phyloP scores from a whole-genome alignment of 2,113 vertebrate species.

The Tor tambroides region DNA sequence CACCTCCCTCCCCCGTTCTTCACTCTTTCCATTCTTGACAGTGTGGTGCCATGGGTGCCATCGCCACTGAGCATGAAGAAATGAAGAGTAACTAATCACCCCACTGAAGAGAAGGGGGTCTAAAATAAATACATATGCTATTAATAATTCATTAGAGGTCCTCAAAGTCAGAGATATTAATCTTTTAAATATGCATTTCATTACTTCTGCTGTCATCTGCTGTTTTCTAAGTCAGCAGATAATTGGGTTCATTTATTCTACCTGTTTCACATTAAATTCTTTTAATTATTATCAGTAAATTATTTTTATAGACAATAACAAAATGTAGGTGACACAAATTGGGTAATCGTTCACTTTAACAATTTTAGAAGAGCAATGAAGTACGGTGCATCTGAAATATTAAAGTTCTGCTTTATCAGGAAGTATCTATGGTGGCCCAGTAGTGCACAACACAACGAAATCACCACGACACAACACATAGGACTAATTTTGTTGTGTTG shows the following conservation, averaged over 20 bases:
- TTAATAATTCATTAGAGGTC: constrained; percentile 65
- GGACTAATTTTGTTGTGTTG: no score
- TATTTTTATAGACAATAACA: not conserved
- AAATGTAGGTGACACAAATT: not conserved
- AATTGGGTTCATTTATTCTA: constrained; percentile 39
- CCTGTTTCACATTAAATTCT: not conserved
- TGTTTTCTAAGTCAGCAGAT: constrained; percentile 35
- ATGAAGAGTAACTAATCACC: constrained; percentile 7
- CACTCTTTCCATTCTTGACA: not conserved
- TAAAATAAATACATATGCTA: constrained; percentile 65
- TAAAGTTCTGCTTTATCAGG: not conserved
- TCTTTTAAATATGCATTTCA: constrained; percentile 63
- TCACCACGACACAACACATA: no score
- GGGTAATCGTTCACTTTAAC: not conserved
- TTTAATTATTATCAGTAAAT: not conserved
- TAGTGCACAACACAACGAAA: no score
- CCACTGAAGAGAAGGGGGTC: constrained; percentile 23
- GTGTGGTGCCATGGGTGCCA: constrained; percentile 56
- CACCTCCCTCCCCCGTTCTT: not conserved
- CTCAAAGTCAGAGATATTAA: constrained; percentile 66
- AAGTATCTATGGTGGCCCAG: no score
- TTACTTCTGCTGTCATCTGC: constrained; percentile 51
- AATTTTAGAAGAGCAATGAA: not conserved
- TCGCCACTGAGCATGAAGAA: constrained; percentile 57
- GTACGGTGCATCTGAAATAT: not conserved